Base-by-base conservation (phyloP, 2,888 invertebrate genomes). In the Clunio marinus region DNA sequence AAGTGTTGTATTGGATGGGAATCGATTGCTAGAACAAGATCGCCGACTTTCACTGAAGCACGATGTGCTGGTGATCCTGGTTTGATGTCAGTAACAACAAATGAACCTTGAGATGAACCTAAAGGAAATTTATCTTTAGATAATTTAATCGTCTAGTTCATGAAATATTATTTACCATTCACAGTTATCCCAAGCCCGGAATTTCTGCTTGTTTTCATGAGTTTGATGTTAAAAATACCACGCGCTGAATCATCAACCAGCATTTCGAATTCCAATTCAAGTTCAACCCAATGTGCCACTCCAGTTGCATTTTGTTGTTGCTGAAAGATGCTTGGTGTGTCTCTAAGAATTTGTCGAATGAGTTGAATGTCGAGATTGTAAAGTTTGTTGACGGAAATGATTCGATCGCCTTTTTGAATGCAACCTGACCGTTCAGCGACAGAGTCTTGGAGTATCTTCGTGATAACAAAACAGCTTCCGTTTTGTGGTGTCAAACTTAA, bases 51-150 rank as follows among this genome's bases (percentile, higher is more conserved):
- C 41, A 96, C 80, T 1, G 93, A 91, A 24, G 90, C 91, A 55
- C 93, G 83, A 80, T 96, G 93, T 0, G 96, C 94, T 0, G 91
- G 87, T 37, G 95, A 95, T 8, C 96, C 96, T 55, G 89, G 86
- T 69, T 91, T 88, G 13, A 97, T 91, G 74, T 94, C 92, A 0
- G 93, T 88, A 74, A 96, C 93, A 58, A 91, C 83, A 77, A 93
- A 85, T 0, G 92, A 76, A 2, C 76, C 77, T 51, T 71, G 70
- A 67, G 76, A 76, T 69, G 76, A 77, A 25, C 66, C 65, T 65
- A 17, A 13, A 22, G 28, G 37, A 22, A 5, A 17, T 22, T 20
- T n/a, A 20, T 22, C 4, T 13, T 7, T 4, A 28, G 5, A 32
- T 8, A 35, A n/a, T 68, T 10, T 35, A 68, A 15, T 60, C 10